These are phyloP conservation scores for Phoebastria nigripes DNA, from an alignment of 2,797 vertebrate genomes.

Conservation along the genomic window DNA sequence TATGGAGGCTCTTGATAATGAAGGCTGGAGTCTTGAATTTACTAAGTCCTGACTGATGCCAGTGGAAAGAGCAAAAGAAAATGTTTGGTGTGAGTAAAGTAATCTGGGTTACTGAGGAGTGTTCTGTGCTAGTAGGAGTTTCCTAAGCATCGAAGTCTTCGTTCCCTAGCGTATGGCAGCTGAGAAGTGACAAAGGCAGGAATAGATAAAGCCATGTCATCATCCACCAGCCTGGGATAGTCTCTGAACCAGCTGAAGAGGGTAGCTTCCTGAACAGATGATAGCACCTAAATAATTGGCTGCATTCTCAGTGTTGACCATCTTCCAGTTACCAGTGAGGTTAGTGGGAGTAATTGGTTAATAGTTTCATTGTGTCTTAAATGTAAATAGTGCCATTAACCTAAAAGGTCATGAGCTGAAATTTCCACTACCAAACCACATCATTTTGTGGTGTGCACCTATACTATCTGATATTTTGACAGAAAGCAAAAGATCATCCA, in stretches of 20 bases:
- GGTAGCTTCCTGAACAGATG: neutral
- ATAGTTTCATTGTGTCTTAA: neutral
- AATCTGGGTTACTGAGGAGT: neutral
- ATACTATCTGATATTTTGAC: neutral
- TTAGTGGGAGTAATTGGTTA: neutral
- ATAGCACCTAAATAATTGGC: neutral
- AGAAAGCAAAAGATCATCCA: neutral
- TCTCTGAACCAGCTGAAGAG: neutral
- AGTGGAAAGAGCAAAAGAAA: neutral
- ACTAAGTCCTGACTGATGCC: neutral
- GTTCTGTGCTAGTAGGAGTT: neutral
- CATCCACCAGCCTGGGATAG: neutral
- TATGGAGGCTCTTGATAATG: neutral
- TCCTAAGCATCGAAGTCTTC: accelerated
- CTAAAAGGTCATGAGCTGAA: neutral
- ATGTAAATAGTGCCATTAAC: neutral
- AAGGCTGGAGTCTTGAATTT: neutral
- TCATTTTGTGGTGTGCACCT: neutral
- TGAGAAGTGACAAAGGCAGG: neutral
- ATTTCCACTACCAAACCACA: neutral
- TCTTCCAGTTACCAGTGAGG: neutral
- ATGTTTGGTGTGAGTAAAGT: neutral
- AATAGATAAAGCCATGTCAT: neutral
- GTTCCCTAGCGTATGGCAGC: neutral
- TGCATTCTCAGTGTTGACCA: neutral